These are phyloP conservation scores for Anomalospiza imberbis DNA, from an alignment of 2,797 vertebrate species.

Conservation along the genomic window DNA sequence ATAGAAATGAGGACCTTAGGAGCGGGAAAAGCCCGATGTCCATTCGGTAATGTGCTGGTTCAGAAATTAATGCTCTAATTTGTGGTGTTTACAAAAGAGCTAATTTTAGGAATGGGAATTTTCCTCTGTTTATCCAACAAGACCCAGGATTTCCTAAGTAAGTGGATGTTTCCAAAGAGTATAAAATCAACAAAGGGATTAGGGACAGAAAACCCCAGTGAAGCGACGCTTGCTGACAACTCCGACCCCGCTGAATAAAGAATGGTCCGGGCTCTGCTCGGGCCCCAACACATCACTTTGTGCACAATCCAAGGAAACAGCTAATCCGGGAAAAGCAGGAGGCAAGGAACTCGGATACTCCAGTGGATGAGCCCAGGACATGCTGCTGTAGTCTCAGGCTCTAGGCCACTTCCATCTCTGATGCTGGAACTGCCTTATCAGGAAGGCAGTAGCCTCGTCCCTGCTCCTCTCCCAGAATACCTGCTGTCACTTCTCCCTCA, in stretches of 20 bases:
- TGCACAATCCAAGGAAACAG: not conserved
- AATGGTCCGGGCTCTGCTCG: not conserved
- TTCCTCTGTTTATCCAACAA: slow-evolving; percentile 41
- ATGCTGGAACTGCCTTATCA: not conserved
- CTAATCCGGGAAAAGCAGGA: not conserved
- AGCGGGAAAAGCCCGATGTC: not conserved
- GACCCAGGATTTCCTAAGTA: slow-evolving; percentile 27
- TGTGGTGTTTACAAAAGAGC: slow-evolving; percentile 27
- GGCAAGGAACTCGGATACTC: not conserved
- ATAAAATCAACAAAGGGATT: not conserved
- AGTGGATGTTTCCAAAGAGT: not conserved
- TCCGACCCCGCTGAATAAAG: not conserved
- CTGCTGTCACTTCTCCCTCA: not conserved
- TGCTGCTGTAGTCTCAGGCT: rapidly evolving
- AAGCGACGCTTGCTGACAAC: not conserved
- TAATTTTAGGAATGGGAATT: slow-evolving; percentile 43
- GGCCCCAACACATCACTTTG: not conserved
- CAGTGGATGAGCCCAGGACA: not conserved
- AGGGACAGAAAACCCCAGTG: not conserved
- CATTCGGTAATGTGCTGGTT: not conserved
- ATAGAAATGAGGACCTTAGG: not conserved
- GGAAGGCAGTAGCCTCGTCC: rapidly evolving
- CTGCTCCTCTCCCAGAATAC: not conserved
- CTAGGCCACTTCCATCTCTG: not conserved
- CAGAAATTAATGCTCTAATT: not conserved